These are phyloP conservation scores for Caligus rogercresseyi DNA, from an alignment of 1,140 invertebrate genomes.

Conservation along the genomic window DNA sequence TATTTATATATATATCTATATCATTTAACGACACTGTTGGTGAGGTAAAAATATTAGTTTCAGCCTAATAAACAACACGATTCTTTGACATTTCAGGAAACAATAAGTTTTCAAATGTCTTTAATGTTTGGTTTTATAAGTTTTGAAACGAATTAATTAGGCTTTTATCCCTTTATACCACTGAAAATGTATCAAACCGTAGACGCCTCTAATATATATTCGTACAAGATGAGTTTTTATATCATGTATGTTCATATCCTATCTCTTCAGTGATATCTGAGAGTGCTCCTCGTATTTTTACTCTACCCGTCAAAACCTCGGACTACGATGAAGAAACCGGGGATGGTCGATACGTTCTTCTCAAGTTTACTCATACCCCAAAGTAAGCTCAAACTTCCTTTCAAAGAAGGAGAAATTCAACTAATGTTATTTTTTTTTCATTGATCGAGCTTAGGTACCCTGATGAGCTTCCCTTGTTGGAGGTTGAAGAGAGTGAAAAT, in stretches of 20 bases:
- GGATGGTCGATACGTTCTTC: constrained; percentile 31
- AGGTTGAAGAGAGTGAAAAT: constrained; percentile 57
- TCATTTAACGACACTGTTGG: too few species aligned
- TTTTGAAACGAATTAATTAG: constrained; percentile 21
- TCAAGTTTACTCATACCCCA: constrained; percentile 11
- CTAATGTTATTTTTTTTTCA: constrained; percentile 32
- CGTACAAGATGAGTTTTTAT: too few species aligned
- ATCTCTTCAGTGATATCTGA: constrained; percentile 10
- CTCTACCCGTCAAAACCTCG: constrained; percentile 56
- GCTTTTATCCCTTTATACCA: background rate
- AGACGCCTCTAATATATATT: too few species aligned
- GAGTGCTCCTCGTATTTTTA: constrained; percentile 34
- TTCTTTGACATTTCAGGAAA: too few species aligned
- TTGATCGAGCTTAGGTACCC: constrained; percentile 70
- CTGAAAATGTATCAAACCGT: background rate
- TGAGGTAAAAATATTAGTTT: too few species aligned
- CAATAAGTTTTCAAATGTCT: too few species aligned
- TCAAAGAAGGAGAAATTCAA: too few species aligned
- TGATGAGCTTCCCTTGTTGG: constrained; percentile 58
- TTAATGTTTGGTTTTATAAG: constrained; percentile 22
- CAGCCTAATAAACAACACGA: too few species aligned
- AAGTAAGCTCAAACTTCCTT: constrained; percentile 21
- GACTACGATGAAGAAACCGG: constrained; percentile 45
- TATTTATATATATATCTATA: too few species aligned
- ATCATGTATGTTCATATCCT: background rate